phyloP scores from a whole-genome alignment of 2,888 invertebrate species.

The Sialis fuliginosa region DNA sequence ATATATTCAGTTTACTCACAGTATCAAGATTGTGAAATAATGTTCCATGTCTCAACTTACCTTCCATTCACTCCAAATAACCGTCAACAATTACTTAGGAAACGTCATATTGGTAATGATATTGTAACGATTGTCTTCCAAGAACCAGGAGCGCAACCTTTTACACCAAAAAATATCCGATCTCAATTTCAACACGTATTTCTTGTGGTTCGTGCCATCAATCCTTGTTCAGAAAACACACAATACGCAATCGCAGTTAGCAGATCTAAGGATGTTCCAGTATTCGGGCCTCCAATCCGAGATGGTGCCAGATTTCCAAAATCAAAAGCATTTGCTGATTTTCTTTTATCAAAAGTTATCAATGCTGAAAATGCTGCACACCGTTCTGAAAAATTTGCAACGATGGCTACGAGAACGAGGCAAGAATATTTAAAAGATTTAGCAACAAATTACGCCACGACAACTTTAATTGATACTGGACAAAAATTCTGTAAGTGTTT shows the following conservation, averaged over 20 bases:
- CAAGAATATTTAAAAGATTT: slow-evolving; percentile 92
- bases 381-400: slow-evolving; percentile 88
- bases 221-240: slow-evolving; percentile 82
- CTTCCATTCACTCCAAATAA: slow-evolving; percentile 92
- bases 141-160: slow-evolving; percentile 81
- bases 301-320: slow-evolving; percentile 74
- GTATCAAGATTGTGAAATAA: slow-evolving; percentile 82
- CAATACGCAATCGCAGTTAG: slow-evolving; percentile 64
- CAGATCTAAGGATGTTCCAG: slow-evolving; percentile 83
- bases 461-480: slow-evolving; percentile 63
- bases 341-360: slow-evolving; percentile 85
- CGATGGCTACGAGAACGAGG: slow-evolving; percentile 89
- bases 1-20: slow-evolving; percentile 82
- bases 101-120: slow-evolving; percentile 94
- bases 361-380: slow-evolving; percentile 96
- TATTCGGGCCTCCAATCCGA: slow-evolving; percentile 91
- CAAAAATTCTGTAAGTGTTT: slow-evolving; percentile 66
- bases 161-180: slow-evolving; percentile 84
- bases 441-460: slow-evolving; percentile 65
- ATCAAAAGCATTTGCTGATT: slow-evolving; percentile 86
- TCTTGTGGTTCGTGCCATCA: slow-evolving; percentile 73
- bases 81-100: slow-evolving; percentile 81
- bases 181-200: slow-evolving; percentile 98
- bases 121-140: slow-evolving; percentile 93
- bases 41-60: slow-evolving; percentile 96